A percentile compares a stretch with the other conserved stretches of the same genome.
Evolutionary conservation across 2,797 vertebrate species (phyloP).

Genomic region (Nannoperca obscura): DNA sequence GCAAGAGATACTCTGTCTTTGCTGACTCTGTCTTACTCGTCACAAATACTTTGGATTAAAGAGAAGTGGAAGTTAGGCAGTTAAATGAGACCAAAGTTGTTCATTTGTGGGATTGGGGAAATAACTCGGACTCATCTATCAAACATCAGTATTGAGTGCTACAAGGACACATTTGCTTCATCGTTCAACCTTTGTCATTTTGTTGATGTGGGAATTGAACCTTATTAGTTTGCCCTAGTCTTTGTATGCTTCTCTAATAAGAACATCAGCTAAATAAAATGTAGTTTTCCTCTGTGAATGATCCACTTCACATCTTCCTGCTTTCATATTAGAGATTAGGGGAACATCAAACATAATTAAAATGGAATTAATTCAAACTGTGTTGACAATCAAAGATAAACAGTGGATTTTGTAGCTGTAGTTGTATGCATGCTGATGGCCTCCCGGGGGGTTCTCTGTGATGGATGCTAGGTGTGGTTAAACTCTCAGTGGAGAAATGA

Average conservation of each 20-base stretch:
- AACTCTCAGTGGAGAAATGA: slow-evolving; percentile 54
- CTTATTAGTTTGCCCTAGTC: not conserved
- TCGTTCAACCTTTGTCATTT: not conserved
- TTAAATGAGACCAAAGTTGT: not conserved
- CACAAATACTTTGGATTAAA: slow-evolving; percentile 17
- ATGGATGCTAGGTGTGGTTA: slow-evolving; percentile 65
- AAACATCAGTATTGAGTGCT: not conserved
- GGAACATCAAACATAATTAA: slow-evolving; percentile 36
- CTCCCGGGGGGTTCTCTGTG: slow-evolving; percentile 57
- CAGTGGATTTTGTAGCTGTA: slow-evolving; percentile 37
- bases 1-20: slow-evolving; percentile 22
- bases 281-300: not conserved
- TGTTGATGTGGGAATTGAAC: not conserved
- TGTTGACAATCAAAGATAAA: slow-evolving; percentile 52
- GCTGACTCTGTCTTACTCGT: slow-evolving; percentile 6
- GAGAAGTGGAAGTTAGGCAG: slow-evolving; percentile 2
- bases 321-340: slow-evolving; percentile 27
- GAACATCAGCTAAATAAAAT: slow-evolving; percentile 10
- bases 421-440: slow-evolving; percentile 60
- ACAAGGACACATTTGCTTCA: slow-evolving; percentile 1
- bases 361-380: slow-evolving; percentile 41
- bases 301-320: slow-evolving; percentile 12
- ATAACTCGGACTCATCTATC: not conserved
- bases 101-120: not conserved
- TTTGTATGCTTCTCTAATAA: slow-evolving; percentile 4